These are phyloP conservation scores for Cathartes aura DNA, from an alignment of 2,113 vertebrate species.

Conservation along the genomic window DNA sequence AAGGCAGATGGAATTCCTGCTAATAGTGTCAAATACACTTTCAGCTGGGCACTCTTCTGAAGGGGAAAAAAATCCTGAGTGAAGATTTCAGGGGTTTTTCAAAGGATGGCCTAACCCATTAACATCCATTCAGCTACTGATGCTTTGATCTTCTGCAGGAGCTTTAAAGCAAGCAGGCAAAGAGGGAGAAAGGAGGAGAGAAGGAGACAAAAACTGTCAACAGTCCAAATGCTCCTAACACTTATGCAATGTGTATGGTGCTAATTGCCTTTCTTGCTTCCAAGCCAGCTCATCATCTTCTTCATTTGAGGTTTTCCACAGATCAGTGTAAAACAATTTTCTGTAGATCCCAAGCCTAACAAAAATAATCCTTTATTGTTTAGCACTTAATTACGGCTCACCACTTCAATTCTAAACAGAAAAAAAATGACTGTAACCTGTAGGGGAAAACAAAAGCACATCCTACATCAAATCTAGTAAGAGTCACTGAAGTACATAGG, in stretches of 20 bases:
- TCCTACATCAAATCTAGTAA: not conserved
- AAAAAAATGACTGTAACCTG: not conserved
- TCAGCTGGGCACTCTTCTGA: conserved; percentile 48
- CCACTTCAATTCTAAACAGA: not conserved
- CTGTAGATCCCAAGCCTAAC: not conserved
- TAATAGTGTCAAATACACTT: conserved; percentile 70
- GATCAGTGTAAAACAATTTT: conserved; percentile 5
- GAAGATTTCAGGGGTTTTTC: conserved; percentile 50
- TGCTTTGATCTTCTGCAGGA: conserved; percentile 81
- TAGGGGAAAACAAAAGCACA: not conserved
- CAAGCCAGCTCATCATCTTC: conserved; percentile 79
- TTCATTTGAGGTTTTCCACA: conserved; percentile 16
- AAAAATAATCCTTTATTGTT: not conserved
- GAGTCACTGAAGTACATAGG: not conserved
- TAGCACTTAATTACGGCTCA: not conserved
- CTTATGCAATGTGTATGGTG: conserved; percentile 80
- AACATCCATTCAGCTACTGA: conserved; percentile 69
- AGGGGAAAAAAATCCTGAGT: not conserved
- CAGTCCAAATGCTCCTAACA: conserved; percentile 81
- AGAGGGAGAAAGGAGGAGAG: conserved; percentile 6
- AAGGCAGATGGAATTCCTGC: conserved; percentile 60
- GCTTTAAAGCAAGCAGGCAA: not conserved
- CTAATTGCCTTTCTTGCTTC: conserved; percentile 86
- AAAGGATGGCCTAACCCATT: conserved; percentile 74
- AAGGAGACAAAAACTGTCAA: conserved; percentile 76